Conservation (phyloP, 2,797 vertebrate species). For the Pseudomugil gertrudae region DNA sequence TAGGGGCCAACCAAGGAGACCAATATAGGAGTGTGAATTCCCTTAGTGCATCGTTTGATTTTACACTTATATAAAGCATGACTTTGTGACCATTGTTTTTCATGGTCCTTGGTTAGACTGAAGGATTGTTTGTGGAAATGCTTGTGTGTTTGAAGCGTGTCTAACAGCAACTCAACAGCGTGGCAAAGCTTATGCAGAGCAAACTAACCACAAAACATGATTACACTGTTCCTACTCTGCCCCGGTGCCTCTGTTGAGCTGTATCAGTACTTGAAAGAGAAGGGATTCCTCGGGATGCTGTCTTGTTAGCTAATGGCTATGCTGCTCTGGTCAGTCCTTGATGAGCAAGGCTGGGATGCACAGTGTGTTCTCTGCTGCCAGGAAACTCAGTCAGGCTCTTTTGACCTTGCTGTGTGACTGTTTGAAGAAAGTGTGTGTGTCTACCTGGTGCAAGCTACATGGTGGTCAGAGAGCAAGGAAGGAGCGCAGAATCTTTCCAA, state of each 20-base stretch:
- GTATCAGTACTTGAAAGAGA: neutral
- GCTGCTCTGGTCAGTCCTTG: neutral
- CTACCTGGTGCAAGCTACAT: neutral
- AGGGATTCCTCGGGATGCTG: neutral
- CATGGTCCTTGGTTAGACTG: neutral
- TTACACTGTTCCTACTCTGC: neutral
- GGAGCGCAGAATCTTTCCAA: conserved; percentile 1
- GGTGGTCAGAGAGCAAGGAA: neutral
- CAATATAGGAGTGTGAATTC: neutral
- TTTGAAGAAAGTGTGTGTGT: conserved; percentile 6
- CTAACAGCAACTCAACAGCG: neutral
- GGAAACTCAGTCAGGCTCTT: conserved; percentile 6
- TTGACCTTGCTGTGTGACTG: conserved; percentile 1
- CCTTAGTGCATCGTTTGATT: neutral
- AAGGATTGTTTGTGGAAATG: neutral
- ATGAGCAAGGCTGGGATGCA: neutral
- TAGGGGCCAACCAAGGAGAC: neutral
- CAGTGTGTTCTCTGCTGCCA: conserved; percentile 1
- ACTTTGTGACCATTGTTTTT: neutral
- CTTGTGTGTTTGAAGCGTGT: neutral
- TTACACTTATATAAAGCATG: neutral
- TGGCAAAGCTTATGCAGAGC: neutral
- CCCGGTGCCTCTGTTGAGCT: neutral
- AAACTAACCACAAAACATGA: neutral
- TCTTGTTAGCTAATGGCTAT: neutral